Base-by-base conservation (phyloP, 2,888 invertebrate species). In the Apodemia duryi region DNA sequence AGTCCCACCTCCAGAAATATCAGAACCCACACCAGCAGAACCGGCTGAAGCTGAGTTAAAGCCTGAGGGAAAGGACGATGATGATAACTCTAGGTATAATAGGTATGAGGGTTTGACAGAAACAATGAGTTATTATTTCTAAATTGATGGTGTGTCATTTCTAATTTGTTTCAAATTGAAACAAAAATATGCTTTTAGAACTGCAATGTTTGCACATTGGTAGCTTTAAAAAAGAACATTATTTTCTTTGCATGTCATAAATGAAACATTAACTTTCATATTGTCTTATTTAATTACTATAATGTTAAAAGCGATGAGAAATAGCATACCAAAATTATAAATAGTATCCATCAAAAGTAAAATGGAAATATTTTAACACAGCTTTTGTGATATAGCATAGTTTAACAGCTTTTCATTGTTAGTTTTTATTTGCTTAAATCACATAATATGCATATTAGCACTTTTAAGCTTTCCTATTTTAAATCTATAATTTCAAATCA, bases 61-160 rank as follows among this genome's bases (percentile, higher is more conserved):
- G 72, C 78, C 83, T 0, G 91, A 91, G 71, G 84, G 79, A 61
- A 94, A 94, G 85, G 97, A 97, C 78, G 97, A 97, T 88, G 97
- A 97, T 86, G 97, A 97, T 92, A 96, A 96, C 92, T 96, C 96
- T 90, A 96, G 96, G 96, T 96, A 94, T 92, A 94, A 92, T 94
- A 94, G 94, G 94, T 94, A 94, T 92, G 94, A 80, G 91, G 94
- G 94, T 93, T 92, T 82, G 81, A 88, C 92, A 81, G 89, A 89
- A 80, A 74, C 78, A 91, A 91, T 92, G 92, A 91, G 91, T 87
- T 87, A 79, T 75, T 74, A 64, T 71, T 69, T 75, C 72, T 72
- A 74, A 70, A 63, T 71, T 28, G 28, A 57, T 57, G 73, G 73
- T 73, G 71, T 72, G 70, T 73, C 69, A 75, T 79, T 78, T 77